phyloP scores from a whole-genome alignment of 1,140 invertebrate genomes.

The Micrasema minimum region DNA sequence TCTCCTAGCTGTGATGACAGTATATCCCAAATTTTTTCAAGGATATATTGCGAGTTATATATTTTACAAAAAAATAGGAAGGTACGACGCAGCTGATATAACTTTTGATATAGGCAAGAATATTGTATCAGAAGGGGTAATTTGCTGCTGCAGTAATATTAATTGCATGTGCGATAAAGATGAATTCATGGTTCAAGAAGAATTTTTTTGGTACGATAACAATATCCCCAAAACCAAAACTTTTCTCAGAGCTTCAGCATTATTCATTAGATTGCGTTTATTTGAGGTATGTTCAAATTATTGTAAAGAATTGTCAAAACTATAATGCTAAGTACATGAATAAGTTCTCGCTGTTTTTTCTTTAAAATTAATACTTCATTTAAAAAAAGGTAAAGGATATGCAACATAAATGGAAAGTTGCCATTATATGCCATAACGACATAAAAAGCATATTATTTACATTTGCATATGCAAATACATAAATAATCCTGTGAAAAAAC shows the following conservation, averaged over 20 bases:
- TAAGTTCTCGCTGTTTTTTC: too few relatives aligned
- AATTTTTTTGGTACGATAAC: constrained; percentile 33
- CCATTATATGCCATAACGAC: too few relatives aligned
- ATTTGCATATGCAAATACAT: too few relatives aligned
- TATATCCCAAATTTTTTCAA: constrained; percentile 35
- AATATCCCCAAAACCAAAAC: constrained; percentile 14
- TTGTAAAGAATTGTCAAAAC: not conserved
- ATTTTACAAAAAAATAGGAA: constrained; percentile 23
- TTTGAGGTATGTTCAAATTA: constrained; percentile 30
- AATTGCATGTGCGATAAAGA: constrained; percentile 5
- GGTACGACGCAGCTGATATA: constrained; percentile 22
- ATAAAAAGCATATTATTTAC: too few relatives aligned
- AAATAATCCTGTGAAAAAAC: too few relatives aligned
- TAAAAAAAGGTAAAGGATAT: too few relatives aligned
- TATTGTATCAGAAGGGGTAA: not conserved
- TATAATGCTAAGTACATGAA: not conserved
- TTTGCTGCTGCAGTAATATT: constrained; percentile 11
- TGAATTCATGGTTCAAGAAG: constrained; percentile 27
- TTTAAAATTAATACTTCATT: too few relatives aligned
- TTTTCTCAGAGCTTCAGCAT: constrained; percentile 17
- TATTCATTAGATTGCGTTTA: constrained; percentile 32
- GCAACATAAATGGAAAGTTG: too few relatives aligned
- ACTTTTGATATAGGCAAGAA: constrained; percentile 25
- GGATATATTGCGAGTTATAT: constrained; percentile 23
- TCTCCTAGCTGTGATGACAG: constrained; percentile 17